Conservation (phyloP, 2,797 vertebrate genomes). For the Ctenopoma kingsleyae region DNA sequence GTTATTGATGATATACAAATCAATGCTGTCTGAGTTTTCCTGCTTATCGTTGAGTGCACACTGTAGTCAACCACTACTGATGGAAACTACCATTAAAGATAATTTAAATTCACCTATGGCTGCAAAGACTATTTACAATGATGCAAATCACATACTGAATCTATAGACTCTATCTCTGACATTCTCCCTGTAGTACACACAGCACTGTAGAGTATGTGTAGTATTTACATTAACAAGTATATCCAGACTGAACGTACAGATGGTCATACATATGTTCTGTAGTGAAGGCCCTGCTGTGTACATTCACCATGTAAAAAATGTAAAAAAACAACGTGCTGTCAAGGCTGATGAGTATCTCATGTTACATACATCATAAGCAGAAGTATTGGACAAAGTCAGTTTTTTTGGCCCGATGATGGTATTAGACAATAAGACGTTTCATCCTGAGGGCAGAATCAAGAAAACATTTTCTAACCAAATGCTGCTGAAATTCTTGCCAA, state of each 20-base stretch:
- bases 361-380: no score
- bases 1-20: slow-evolving; percentile 22
- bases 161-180: neutral
- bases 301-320: slow-evolving; percentile 24
- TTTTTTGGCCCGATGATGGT: neutral
- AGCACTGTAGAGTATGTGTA: neutral
- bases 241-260: slow-evolving; percentile 51
- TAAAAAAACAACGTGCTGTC: no score
- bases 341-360: no score
- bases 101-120: neutral
- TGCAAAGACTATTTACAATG: slow-evolving; percentile 4
- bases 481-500: neutral
- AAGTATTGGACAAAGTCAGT: no score
- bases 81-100: neutral
- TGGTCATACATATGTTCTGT: slow-evolving; percentile 60
- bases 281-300: slow-evolving; percentile 24
- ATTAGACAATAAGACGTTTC: neutral
- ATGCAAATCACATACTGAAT: neutral
- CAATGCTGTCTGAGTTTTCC: slow-evolving; percentile 11
- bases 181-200: neutral
- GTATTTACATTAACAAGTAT: slow-evolving; percentile 42
- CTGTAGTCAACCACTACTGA: neutral
- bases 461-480: neutral
- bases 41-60: slow-evolving; percentile 5
- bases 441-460: neutral